These are phyloP conservation scores for Camponotus pennsylvanicus DNA, from an alignment of 1,140 invertebrate genomes.

Conservation along the genomic window DNA sequence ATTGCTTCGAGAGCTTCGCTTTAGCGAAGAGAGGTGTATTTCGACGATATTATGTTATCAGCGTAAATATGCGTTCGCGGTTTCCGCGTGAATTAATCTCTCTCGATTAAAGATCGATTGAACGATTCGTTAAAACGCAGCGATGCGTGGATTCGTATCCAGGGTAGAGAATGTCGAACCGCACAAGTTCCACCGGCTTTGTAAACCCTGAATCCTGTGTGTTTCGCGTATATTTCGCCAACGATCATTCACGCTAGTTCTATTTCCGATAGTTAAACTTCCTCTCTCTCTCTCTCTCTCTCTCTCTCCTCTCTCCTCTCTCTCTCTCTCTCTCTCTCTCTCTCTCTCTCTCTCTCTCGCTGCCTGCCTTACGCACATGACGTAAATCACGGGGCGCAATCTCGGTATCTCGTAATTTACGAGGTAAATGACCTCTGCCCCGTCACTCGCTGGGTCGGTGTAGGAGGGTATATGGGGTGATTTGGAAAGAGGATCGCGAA, in stretches of 20 bases:
- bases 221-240: slow-evolving; percentile 10
- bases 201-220: slow-evolving; percentile 20
- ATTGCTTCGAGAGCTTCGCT: no score
- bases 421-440: slow-evolving; percentile 42
- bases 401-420: slow-evolving; percentile 62
- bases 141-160: not conserved
- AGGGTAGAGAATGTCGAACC: not conserved
- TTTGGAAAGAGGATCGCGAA: slow-evolving; percentile 34
- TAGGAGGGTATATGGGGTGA: not conserved
- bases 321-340: not conserved
- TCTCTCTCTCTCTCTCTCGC: not conserved
- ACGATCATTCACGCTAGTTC: slow-evolving; percentile 46
- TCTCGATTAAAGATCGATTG: slow-evolving; percentile 25
- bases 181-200: not conserved
- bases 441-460: not conserved
- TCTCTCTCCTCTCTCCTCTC: no score
- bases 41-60: no score
- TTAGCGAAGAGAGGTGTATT: no score
- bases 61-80: not conserved
- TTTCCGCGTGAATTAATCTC: slow-evolving; percentile 24
- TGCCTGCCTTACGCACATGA: slow-evolving; percentile 56
- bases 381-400: slow-evolving; percentile 58
- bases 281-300: no score
- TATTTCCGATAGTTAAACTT: slow-evolving; percentile 59
- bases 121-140: not conserved